Evolutionary conservation across 2,113 vertebrate genomes (phyloP).

Genomic region (Sturnus vulgaris): DNA sequence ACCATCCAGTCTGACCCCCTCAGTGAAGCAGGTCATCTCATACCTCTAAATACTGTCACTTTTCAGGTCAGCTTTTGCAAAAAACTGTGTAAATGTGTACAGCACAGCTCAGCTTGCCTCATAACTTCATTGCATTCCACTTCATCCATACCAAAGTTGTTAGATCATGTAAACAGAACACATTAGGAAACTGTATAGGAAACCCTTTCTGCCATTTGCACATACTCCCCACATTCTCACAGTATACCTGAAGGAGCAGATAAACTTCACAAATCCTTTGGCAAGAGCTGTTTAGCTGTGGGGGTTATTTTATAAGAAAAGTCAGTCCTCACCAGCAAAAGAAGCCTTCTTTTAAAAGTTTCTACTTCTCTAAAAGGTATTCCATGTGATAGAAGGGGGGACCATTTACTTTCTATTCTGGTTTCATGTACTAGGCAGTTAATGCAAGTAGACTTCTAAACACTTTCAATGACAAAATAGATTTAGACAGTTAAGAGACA

Average conservation of each 20-base stretch:
- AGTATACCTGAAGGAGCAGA: background rate
- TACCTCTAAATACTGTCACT: background rate
- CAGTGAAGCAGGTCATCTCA: background rate
- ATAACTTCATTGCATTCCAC: fast-evolving
- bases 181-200: background rate
- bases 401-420: background rate
- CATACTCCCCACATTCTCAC: background rate
- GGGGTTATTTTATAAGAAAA: background rate
- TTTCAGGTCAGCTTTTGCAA: background rate
- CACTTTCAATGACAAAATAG: slow-evolving; percentile 15
- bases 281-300: background rate
- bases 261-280: background rate
- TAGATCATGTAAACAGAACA: background rate
- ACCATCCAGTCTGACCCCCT: background rate
- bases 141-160: background rate
- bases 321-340: background rate
- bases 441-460: background rate
- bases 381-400: background rate
- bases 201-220: background rate
- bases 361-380: background rate
- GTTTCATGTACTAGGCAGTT: background rate
- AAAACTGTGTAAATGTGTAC: background rate
- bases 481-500: background rate
- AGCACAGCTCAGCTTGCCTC: background rate
- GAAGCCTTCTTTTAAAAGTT: background rate